Evolutionary conservation across 2,113 vertebrate species (phyloP).

Genomic region (Ophiodon elongatus): DNA sequence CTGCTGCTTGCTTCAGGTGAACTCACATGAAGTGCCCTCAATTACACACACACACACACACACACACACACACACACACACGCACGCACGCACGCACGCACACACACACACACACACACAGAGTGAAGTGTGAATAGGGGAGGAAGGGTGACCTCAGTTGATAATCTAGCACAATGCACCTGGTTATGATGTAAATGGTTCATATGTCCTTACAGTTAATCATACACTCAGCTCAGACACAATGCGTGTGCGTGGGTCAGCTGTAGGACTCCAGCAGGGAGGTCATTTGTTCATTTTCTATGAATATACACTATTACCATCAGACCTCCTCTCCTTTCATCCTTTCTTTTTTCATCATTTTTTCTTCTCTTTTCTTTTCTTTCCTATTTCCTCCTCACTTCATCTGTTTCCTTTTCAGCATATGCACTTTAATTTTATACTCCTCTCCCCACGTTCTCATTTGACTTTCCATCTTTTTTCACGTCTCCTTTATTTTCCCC

Average conservation of each 20-base stretch:
- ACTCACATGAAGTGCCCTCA: background rate
- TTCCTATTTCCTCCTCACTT: background rate
- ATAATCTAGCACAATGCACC: conserved; percentile 63
- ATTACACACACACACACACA: background rate
- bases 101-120: conserved; percentile 10
- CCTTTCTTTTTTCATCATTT: conserved; percentile 38
- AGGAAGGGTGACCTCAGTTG: conserved; percentile 53
- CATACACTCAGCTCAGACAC: conserved; percentile 41
- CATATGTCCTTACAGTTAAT: conserved; percentile 69
- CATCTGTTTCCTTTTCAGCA: background rate
- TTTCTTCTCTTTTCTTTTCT: background rate
- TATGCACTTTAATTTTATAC: background rate
- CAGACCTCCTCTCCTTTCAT: conserved; percentile 28
- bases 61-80: background rate
- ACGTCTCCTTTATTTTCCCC: background rate
- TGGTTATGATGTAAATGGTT: conserved; percentile 75
- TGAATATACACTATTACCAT: conserved; percentile 49
- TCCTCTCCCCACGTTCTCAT: background rate
- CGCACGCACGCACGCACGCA: background rate
- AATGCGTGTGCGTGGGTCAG: conserved; percentile 17
- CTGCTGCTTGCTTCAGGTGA: background rate
- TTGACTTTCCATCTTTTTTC: background rate
- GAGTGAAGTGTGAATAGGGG: conserved; percentile 27
- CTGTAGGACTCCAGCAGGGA: conserved; percentile 38
- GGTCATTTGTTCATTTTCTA: conserved; percentile 65